Conservation (phyloP, 1,140 invertebrate species). For the Mercenaria mercenaria region DNA sequence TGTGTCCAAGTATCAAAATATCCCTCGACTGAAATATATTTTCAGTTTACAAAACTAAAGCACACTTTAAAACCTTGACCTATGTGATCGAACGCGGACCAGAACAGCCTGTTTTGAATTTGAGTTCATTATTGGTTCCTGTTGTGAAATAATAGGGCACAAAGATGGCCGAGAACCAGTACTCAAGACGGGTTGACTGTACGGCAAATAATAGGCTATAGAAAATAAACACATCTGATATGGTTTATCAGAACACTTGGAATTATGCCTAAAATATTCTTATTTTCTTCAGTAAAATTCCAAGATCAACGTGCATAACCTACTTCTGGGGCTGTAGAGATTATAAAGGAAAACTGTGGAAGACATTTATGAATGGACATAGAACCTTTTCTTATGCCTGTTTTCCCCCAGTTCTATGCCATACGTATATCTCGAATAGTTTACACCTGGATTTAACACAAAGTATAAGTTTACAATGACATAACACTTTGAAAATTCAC, state of each 20-base stretch:
- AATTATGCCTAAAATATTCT: neutral
- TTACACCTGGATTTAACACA: constrained; percentile 37
- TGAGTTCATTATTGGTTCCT: neutral
- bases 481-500: constrained; percentile 11
- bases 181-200: constrained; percentile 47
- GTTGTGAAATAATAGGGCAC: neutral
- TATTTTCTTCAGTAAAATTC: neutral
- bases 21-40: neutral
- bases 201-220: constrained; percentile 27
- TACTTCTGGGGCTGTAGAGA: constrained; percentile 55
- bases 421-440: constrained; percentile 9
- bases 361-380: constrained; percentile 17
- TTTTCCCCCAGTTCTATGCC: neutral
- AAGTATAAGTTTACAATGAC: neutral
- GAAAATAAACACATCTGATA: constrained; percentile 17
- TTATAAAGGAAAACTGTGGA: constrained; percentile 62
- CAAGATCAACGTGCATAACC: neutral
- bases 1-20: neutral
- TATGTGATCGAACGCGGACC: constrained; percentile 3
- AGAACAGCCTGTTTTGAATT: neutral
- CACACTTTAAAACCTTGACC: constrained; percentile 30
- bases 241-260: neutral
- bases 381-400: neutral
- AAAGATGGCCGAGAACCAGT: neutral
- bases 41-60: constrained; percentile 32